Conservation (phyloP, 2,888 invertebrate species). For the Polietes domitor region DNA sequence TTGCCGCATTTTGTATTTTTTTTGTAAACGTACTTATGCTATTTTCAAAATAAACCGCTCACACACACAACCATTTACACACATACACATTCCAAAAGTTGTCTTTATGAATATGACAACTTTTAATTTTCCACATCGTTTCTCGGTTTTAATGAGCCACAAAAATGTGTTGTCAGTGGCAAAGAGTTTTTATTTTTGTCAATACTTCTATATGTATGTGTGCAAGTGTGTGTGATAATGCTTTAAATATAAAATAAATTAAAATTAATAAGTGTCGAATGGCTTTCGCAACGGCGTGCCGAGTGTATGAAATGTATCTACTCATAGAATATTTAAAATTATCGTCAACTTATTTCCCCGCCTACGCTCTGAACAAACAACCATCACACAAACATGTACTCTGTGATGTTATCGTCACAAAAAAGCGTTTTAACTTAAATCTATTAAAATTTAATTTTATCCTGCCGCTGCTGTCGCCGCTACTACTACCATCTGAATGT, state of each 20-base stretch:
- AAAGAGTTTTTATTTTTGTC: not conserved
- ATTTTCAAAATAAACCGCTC: no score
- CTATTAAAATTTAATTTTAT: constrained; percentile 13
- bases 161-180: constrained; percentile 66
- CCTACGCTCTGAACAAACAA: no score
- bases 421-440: constrained; percentile 19
- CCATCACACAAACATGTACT: no score
- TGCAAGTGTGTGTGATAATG: not conserved
- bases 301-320: not conserved
- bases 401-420: no score
- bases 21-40: no score
- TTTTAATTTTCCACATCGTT: constrained; percentile 68
- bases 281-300: not conserved
- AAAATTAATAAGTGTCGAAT: constrained; percentile 43
- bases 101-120: constrained; percentile 43
- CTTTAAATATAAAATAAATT: constrained; percentile 29
- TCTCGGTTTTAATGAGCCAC: constrained; percentile 70
- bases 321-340: constrained; percentile 27
- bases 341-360: no score
- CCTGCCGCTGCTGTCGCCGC: no score
- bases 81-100: not conserved
- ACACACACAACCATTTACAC: not conserved
- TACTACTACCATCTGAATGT: no score
- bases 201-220: not conserved
- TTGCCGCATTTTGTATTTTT: no score